Evolutionary conservation across 2,113 vertebrate species (phyloP).

Genomic region (Romanogobio albipinnatus): DNA sequence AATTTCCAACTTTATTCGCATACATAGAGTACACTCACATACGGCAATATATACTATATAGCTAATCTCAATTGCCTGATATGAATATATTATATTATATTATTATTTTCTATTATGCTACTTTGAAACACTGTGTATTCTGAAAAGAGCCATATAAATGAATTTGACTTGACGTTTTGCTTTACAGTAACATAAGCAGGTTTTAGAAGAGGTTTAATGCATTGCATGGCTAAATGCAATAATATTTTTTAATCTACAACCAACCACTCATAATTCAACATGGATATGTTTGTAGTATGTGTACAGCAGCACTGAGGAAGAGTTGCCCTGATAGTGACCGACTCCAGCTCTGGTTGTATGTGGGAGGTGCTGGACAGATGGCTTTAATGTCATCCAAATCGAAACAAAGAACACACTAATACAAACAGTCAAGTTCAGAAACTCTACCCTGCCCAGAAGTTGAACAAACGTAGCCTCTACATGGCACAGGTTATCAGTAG

Average conservation of each 20-base stretch:
- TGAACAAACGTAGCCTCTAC: not conserved
- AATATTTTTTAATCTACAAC: not conserved
- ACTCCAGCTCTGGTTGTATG: slow-evolving; percentile 15
- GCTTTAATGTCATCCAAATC: slow-evolving; percentile 69
- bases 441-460: slow-evolving; percentile 30
- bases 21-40: too few species aligned
- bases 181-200: not conserved
- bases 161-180: not conserved
- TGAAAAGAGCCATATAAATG: not conserved
- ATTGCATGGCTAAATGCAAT: not conserved
- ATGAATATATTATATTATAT: not conserved
- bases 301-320: not conserved
- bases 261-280: not conserved
- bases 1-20: too few species aligned
- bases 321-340: not conserved
- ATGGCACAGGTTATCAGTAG: slow-evolving; percentile 55
- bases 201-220: too few species aligned
- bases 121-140: not conserved
- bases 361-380: slow-evolving; percentile 60
- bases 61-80: not conserved
- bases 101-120: not conserved
- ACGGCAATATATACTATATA: not conserved
- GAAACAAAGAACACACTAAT: slow-evolving; percentile 61
- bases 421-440: slow-evolving; percentile 59
- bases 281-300: not conserved